A percentile compares a stretch with the other conserved stretches of the same genome.
Evolutionary conservation across 2,113 vertebrate genomes (phyloP).

Genomic region (Erythrocebus patas): DNA sequence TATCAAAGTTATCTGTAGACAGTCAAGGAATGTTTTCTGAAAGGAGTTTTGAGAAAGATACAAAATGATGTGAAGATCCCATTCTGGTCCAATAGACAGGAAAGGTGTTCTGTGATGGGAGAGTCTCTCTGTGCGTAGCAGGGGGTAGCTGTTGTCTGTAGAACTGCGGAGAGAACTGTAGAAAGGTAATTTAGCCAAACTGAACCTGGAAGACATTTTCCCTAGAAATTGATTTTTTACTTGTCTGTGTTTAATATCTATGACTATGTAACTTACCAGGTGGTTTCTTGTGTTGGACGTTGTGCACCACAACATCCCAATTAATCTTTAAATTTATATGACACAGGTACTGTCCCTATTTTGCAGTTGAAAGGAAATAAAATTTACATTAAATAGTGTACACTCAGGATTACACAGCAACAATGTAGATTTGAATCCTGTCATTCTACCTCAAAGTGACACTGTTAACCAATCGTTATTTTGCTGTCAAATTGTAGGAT

Average conservation of each 20-base stretch:
- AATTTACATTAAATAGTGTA: background rate
- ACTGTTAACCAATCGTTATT: background rate
- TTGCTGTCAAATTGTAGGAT: background rate
- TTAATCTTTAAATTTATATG: background rate
- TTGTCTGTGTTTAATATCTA: background rate
- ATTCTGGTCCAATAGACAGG: background rate
- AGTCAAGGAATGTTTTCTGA: background rate
- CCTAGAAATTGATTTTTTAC: background rate
- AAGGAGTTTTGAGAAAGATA: conserved; percentile 20
- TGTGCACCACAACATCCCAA: background rate
- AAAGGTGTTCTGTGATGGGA: background rate
- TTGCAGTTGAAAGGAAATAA: conserved; percentile 6
- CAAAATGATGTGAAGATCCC: background rate
- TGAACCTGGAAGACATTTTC: background rate
- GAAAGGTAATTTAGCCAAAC: background rate
- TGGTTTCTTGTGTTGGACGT: background rate
- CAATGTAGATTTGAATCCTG: background rate
- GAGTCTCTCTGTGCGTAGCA: background rate
- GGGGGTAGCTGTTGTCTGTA: background rate
- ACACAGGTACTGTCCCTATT: background rate
- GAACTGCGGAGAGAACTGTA: background rate
- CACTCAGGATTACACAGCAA: background rate
- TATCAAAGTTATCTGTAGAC: background rate
- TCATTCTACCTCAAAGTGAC: background rate
- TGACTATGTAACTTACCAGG: background rate